Evolutionary conservation across 2,113 vertebrate genomes (phyloP), one percentile per base, ranked within the genome.

Genomic region (Chrysochloris asiatica): DNA sequence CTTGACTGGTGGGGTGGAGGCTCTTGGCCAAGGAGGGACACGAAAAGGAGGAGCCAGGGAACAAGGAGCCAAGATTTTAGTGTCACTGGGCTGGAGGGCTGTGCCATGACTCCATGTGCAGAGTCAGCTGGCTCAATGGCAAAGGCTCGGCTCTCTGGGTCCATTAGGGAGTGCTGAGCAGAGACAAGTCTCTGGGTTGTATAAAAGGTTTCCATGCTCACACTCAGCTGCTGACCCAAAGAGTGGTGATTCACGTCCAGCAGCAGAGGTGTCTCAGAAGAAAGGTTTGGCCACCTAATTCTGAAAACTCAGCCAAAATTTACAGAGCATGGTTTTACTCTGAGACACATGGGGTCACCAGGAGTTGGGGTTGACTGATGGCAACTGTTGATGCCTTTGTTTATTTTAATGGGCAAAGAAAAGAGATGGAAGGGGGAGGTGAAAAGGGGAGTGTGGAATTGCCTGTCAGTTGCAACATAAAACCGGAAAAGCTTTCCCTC

Each of bases 401-500:
- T 69, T 69, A 4, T 38, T 67, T 36, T 67, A 7, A 19, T 21
- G n/a, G 8, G 67, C 22, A 8, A 8, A 19, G 72, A 8, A 65
- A 77, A 87, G 48, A 83, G 75, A 85, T 13, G 52, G 24, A 7
- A 45, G n/a, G 43, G 56, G 54, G 38, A 47, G 83, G 41, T 72
- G 30, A 33, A n/a, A 47, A 33, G 45, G 28, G 52, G 59, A 73
- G 69, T 45, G 24, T 8, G 89, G 36, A 36, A 47, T 92, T 89
- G 73, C 54, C 67, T 96, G 93, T 88, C 30, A 54, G 80, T 24
- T 76, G 88, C 43, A 88, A 93, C 78, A 54, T 72, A 76, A 96
- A 93, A 83, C 90, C 81, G 88, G 79, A 88, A 94, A 95, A 92
- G 82, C 63, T 48, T 93, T 77, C 43, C 71, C 65, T 93, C 65